Conservation (phyloP, 2,888 invertebrate genomes). For the Agrypnus murinus region DNA sequence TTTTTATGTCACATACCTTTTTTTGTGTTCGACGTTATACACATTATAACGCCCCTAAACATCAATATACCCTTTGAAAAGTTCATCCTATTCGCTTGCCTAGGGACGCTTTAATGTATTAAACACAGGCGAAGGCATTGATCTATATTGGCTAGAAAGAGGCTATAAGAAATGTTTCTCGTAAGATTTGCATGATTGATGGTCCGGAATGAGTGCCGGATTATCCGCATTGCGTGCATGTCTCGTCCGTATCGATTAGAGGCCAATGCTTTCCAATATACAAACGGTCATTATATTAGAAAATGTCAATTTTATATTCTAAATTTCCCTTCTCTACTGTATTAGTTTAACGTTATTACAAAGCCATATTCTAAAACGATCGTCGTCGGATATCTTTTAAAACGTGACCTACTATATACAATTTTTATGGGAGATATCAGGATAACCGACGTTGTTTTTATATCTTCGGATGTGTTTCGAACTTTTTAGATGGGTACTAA, state of each 20-base stretch:
- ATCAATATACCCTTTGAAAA: conserved; percentile 41
- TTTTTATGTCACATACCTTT: conserved; percentile 1
- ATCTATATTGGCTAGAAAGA: conserved; percentile 49
- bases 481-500: too few relatives aligned
- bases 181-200: conserved; percentile 68
- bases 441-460: too few relatives aligned
- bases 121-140: conserved; percentile 46
- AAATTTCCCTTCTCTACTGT: conserved; percentile 27
- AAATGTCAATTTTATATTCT: conserved; percentile 50
- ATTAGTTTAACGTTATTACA: conserved; percentile 6
- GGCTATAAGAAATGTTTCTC: conserved; percentile 58
- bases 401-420: too few relatives aligned
- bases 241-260: conserved; percentile 62
- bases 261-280: conserved; percentile 58
- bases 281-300: conserved; percentile 60
- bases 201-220: conserved; percentile 66
- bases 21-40: conserved; percentile 14
- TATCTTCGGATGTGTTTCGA: too few relatives aligned
- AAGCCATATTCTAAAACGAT: too few relatives aligned
- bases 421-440: too few relatives aligned
- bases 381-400: too few relatives aligned
- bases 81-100: conserved; percentile 40
- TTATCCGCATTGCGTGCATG: conserved; percentile 68
- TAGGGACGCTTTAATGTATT: conserved; percentile 41
- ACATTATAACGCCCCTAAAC: conserved; percentile 30